phyloP scores from a whole-genome alignment of 1,140 invertebrate species.

The Nymphalis io region DNA sequence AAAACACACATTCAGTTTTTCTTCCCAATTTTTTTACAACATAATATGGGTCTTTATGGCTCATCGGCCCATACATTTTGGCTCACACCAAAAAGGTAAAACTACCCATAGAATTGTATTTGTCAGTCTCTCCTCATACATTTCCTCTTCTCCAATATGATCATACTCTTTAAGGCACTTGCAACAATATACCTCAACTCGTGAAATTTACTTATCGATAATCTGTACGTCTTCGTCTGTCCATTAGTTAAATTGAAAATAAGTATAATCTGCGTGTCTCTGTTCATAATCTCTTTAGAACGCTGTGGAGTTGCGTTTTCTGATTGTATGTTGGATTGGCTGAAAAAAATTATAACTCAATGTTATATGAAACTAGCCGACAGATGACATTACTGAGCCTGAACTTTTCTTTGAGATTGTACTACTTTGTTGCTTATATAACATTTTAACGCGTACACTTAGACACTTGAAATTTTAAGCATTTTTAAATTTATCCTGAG shows the following conservation, averaged over 20 bases:
- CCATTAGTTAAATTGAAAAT: conserved; percentile 58
- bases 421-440: too few species aligned
- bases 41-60: too few species aligned
- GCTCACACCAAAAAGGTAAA: background rate
- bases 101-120: conserved; percentile 6
- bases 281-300: conserved; percentile 49
- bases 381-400: too few species aligned
- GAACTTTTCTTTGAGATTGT: too few species aligned
- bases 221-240: conserved; percentile 49
- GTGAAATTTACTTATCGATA: conserved; percentile 62
- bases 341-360: conserved; percentile 41
- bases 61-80: too few species aligned
- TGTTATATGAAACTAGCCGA: too few species aligned
- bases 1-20: too few species aligned
- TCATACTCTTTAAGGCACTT: conserved; percentile 64
- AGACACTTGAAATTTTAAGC: too few species aligned
- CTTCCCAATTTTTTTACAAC: too few species aligned
- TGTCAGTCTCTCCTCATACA: conserved; percentile 57
- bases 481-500: too few species aligned
- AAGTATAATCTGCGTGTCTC: conserved; percentile 57
- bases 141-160: conserved; percentile 65
- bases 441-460: too few species aligned
- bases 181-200: conserved; percentile 63
- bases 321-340: conserved; percentile 57
- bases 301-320: conserved; percentile 42